Conservation (phyloP, 2,797 vertebrate species). For the Peromyscus melanophrys region DNA sequence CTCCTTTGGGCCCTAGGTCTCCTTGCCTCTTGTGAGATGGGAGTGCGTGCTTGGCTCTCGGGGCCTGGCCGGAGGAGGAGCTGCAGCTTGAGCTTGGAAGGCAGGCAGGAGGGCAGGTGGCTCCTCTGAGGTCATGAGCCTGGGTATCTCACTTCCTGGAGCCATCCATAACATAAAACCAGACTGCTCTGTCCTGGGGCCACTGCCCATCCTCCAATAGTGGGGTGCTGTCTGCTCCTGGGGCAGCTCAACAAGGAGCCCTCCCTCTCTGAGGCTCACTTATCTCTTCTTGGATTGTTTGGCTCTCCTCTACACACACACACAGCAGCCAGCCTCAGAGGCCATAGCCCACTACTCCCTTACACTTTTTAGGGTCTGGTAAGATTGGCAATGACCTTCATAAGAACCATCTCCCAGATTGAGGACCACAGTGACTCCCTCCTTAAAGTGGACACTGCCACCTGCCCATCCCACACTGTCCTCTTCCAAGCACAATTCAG, state of each 20-base stretch:
- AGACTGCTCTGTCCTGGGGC: neutral
- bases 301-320: neutral
- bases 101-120: slow-evolving; percentile 14
- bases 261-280: neutral
- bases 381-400: neutral
- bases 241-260: neutral
- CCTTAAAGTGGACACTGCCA: neutral
- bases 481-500: neutral
- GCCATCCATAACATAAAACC: neutral
- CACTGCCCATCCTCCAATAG: neutral
- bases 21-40: slow-evolving; percentile 48
- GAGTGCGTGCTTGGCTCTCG: neutral
- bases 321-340: neutral
- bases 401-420: neutral
- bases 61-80: slow-evolving; percentile 42
- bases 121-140: neutral
- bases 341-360: neutral
- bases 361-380: neutral
- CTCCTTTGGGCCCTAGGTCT: slow-evolving; percentile 32
- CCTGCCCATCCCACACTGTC: neutral
- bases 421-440: neutral
- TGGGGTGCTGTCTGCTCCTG: neutral
- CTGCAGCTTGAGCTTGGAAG: neutral
- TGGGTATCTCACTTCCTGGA: neutral
- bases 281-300: neutral